Evolutionary conservation across 2,888 invertebrate species (phyloP).

Genomic region (Plagiodera versicolora): DNA sequence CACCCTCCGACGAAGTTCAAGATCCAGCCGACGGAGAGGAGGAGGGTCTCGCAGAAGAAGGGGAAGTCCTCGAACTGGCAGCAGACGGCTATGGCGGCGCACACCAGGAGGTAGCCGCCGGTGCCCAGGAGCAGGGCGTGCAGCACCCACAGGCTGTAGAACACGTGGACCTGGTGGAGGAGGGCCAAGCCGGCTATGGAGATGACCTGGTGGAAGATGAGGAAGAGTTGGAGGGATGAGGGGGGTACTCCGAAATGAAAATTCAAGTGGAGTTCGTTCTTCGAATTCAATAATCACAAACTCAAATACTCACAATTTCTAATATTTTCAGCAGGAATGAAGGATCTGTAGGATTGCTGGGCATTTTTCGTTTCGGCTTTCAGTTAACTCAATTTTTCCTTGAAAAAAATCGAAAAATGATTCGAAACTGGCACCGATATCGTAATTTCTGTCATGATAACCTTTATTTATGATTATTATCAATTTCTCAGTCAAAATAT

Average conservation of each 20-base stretch:
- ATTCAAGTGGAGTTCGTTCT: too few relatives aligned
- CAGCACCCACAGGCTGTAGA: slow-evolving; percentile 3
- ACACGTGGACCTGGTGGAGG: not conserved
- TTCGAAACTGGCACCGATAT: not conserved
- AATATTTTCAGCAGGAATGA: not conserved
- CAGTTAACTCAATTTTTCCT: not conserved
- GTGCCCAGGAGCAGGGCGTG: slow-evolving; percentile 8
- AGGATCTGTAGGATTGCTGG: not conserved
- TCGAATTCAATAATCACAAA: not conserved
- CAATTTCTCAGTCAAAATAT: not conserved
- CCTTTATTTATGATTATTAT: not conserved
- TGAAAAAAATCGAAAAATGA: not conserved
- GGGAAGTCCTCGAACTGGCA: slow-evolving; percentile 6
- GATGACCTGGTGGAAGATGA: not conserved
- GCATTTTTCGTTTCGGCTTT: not conserved
- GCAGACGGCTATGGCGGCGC: not conserved
- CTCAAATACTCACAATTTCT: slow-evolving; percentile 7
- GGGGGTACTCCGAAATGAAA: too few relatives aligned
- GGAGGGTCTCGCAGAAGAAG: not conserved
- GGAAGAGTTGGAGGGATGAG: not conserved
- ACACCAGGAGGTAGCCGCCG: slow-evolving; percentile 15
- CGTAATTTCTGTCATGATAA: not conserved
- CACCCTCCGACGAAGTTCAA: slow-evolving; percentile 11
- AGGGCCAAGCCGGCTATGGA: not conserved
- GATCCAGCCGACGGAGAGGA: slow-evolving; percentile 11